Evolutionary conservation across 2,888 invertebrate genomes (phyloP), one percentile per base, ranked within the genome.

Genomic region (Ophioninae sp.): DNA sequence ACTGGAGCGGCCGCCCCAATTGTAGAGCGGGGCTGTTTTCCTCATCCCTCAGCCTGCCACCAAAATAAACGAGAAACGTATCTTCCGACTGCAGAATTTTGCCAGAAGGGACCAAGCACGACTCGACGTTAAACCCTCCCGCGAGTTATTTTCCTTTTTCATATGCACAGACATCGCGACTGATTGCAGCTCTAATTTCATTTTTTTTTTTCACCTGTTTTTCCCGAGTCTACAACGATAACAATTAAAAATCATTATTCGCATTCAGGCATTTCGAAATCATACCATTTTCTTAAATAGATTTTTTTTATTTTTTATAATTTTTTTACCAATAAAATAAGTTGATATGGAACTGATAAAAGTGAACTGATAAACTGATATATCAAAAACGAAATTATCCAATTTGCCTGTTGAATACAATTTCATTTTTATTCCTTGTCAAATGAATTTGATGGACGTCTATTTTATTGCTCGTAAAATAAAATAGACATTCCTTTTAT

Each of bases 21-120:
- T 59, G 56, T 22, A 17, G 56, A 23, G 22, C n/a, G 44, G 30
- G 30, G 7, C 0, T 59, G 8, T 59, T 67, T 73, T 41, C 58
- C 41, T 30, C 44, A 6, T 63, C 17, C 67, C 41, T 69, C 44
- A 56, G 22, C 39, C 64, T 20, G 30, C 20, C 22, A n/a, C 20
- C 58, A 76, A 72, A 83, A 81, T 75, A 80, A 85, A 81, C 56
- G 59, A 72, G 68, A 79, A 85, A 78, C 23, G 75, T 58, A 67
- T 58, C 44, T 44, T 37, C 37, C 71, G 22, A 41, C 3, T 41
- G 44, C 64, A 59, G 23, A 6, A 58, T 59, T 67, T 39, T 23
- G 23, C n/a, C 37, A 9, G 67, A 76, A 9, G 10, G 8, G 22
- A 76, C 59, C 7, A n/a, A n/a, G 22, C 22, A 20, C 44, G 30